phyloP scores from a whole-genome alignment of 2,113 vertebrate species.

The Syrmaticus mikado region DNA sequence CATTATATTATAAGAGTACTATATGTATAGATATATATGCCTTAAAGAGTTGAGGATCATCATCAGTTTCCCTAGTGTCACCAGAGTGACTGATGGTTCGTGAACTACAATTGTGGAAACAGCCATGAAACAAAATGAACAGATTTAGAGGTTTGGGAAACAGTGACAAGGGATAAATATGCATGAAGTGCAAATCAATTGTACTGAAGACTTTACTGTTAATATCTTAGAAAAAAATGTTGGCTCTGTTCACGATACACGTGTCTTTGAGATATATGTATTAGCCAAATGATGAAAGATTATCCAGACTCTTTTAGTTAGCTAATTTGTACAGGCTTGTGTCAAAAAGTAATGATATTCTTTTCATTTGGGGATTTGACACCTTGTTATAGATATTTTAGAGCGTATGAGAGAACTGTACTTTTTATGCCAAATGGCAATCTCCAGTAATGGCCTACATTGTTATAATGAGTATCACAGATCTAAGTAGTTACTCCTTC shows the following conservation, averaged over 20 bases:
- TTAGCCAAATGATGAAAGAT: background rate
- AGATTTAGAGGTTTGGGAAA: background rate
- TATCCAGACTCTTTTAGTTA: background rate
- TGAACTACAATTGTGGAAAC: background rate
- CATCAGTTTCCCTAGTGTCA: background rate
- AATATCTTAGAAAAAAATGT: slow-evolving; percentile 17
- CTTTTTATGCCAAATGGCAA: slow-evolving; percentile 6
- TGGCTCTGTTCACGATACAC: background rate
- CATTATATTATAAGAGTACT: too few relatives aligned
- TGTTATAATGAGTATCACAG: slow-evolving; percentile 3
- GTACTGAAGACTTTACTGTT: slow-evolving; percentile 31
- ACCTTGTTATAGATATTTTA: slow-evolving; percentile 1
- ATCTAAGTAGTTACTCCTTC: background rate
- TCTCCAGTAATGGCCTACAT: background rate
- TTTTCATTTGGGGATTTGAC: slow-evolving; percentile 7
- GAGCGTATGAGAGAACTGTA: background rate
- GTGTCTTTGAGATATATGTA: background rate
- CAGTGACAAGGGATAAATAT: background rate
- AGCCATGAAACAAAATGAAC: background rate
- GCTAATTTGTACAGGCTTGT: background rate
- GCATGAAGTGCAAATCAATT: slow-evolving; percentile 21
- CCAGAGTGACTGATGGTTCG: background rate
- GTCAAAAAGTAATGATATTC: background rate
- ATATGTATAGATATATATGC: background rate
- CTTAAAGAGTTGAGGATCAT: background rate